A percentile compares a stretch with the other conserved stretches of the same genome.
These are phyloP conservation scores for Aurelia aurita complex sp. Pacific DNA, from an alignment of 30 jellyfish, hydroid and myxozoan species.

Conservation along the genomic window DNA sequence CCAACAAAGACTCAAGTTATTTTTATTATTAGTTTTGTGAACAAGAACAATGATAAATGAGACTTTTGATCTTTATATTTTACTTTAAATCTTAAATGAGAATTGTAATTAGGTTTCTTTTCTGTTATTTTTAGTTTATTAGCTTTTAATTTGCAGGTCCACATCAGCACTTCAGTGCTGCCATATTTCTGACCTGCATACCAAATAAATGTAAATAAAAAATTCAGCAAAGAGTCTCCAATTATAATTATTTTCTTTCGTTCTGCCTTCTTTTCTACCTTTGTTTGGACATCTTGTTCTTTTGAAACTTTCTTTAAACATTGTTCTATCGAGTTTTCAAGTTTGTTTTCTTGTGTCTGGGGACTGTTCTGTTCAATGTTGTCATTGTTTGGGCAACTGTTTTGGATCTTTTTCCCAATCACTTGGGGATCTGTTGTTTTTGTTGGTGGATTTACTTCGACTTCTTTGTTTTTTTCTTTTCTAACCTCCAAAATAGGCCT, in stretches of 20 bases:
- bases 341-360: conserved; percentile 5
- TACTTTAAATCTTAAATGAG: too few relatives aligned
- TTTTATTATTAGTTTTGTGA: too few relatives aligned
- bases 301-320: not conserved
- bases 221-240: not conserved
- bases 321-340: not conserved
- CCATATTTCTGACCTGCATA: too few relatives aligned
- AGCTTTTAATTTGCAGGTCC: too few relatives aligned
- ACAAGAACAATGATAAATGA: too few relatives aligned
- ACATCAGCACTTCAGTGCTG: too few relatives aligned
- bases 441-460: not conserved
- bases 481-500: conserved; percentile 4
- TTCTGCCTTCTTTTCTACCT: not conserved
- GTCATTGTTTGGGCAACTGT: conserved; percentile 6
- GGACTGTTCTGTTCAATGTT: not conserved
- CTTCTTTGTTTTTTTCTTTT: not conserved
- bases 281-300: conserved; percentile 3
- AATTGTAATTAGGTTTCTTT: too few relatives aligned
- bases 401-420: not conserved
- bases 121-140: too few relatives aligned
- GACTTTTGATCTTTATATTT: too few relatives aligned
- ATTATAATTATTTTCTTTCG: not conserved
- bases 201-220: too few relatives aligned
- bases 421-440: not conserved
- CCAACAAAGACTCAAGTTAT: too few relatives aligned